Evolutionary conservation across 1,140 invertebrate genomes (phyloP).

Genomic region (Thrips palmi): DNA sequence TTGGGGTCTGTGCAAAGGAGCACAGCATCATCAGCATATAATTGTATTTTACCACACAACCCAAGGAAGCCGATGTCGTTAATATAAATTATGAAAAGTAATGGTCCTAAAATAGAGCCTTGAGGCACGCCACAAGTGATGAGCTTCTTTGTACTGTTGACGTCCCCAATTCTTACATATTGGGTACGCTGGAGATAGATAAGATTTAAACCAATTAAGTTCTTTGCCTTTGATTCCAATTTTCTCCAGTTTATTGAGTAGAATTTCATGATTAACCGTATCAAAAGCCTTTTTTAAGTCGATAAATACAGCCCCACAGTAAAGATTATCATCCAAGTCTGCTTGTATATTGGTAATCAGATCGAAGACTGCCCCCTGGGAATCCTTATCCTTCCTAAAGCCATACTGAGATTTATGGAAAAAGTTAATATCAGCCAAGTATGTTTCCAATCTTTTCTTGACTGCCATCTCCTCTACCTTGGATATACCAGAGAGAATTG

Average conservation of each 20-base stretch:
- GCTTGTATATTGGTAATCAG: not conserved
- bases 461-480: conserved; percentile 8
- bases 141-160: not conserved
- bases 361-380: conserved; percentile 4
- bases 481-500: no score
- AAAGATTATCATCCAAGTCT: conserved; percentile 2
- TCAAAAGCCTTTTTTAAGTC: conserved; percentile 12
- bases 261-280: conserved; percentile 6
- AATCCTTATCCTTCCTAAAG: conserved; percentile 7
- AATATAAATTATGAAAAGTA: conserved; percentile 15
- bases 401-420: conserved; percentile 8
- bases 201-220: conserved; percentile 13
- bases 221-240: conserved; percentile 13
- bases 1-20: no score
- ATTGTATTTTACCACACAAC: not conserved
- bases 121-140: conserved; percentile 13
- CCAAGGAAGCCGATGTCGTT: conserved; percentile 12
- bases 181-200: conserved; percentile 10
- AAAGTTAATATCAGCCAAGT: conserved; percentile 1
- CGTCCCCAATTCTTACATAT: conserved; percentile 6
- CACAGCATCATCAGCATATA: conserved; percentile 6
- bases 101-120: conserved; percentile 14
- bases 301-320: conserved; percentile 9
- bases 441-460: not conserved
- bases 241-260: conserved; percentile 12